Base-by-base conservation (phyloP, 2,888 invertebrate genomes). In the Axea sp. region DNA sequence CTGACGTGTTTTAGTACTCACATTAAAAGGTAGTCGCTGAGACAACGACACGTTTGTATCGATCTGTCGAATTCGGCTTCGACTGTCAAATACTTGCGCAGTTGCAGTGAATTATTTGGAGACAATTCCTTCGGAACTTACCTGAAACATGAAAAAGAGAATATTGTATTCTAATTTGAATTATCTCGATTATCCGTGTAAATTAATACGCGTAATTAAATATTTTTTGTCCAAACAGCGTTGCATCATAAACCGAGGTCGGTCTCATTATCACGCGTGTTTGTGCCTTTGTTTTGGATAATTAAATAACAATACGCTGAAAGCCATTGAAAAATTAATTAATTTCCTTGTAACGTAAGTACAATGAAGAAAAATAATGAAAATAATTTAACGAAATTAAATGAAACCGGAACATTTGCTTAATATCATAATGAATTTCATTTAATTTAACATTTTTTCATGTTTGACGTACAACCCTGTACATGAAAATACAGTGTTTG, bases 111-210 rank as follows among this genome's bases (percentile, higher is more conserved):
- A 39, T 33, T 37, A 28, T 2, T 31, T 33, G 28, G 22, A 45
- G 51, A 33, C 26, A 33, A 19, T 30, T 26, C 22, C n/a, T 30
- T 28, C 8, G 24, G 0, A 28, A 83, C 83, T 84, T 76, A 84
- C 84, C 84, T 84, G 78, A 62, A 84, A 83, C 78, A 81, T 30
- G 68, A 64, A 65, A 75, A 77, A 19, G 4, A 19, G 2, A 2
- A 19, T 4, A 19, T 19, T 19, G n/a, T n/a, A n/a, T n/a, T n/a
- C n/a, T n/a, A n/a, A n/a, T n/a, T n/a, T n/a, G n/a, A n/a, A n/a
- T n/a, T n/a, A n/a, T n/a, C n/a, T n/a, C n/a, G n/a, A n/a, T n/a
- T n/a, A n/a, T n/a, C n/a, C n/a, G n/a, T n/a, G n/a, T n/a, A n/a
- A n/a, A n/a, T n/a, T n/a, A n/a, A n/a, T n/a, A n/a, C n/a, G n/a